A percentile compares a stretch with the other conserved stretches of the same genome.
Evolutionary conservation across 2,888 invertebrate genomes (phyloP).

Genomic region (Acanthococcus lagerstroemiae): DNA sequence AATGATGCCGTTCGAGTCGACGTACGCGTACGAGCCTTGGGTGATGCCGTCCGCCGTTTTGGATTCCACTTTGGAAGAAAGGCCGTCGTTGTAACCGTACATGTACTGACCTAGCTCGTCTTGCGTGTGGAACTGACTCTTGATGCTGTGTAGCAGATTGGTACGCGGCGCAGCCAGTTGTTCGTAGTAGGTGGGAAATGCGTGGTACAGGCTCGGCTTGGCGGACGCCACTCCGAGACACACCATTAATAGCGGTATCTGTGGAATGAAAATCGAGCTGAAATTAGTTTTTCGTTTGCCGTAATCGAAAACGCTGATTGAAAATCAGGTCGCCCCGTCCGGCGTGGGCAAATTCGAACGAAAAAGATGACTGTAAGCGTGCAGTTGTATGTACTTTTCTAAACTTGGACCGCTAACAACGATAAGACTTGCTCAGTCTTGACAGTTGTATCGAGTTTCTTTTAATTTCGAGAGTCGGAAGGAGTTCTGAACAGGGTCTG

Average conservation of each 20-base stretch:
- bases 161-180: conserved; percentile 13
- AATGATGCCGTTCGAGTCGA: conserved; percentile 43
- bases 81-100: conserved; percentile 41
- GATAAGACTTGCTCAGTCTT: too few species aligned
- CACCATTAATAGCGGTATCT: neutral
- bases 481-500: too few species aligned
- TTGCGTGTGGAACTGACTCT: conserved; percentile 39
- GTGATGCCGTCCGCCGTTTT: conserved; percentile 42
- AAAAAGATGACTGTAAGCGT: neutral
- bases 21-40: conserved; percentile 44
- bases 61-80: conserved; percentile 41
- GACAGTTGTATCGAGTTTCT: too few species aligned
- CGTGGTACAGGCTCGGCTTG: conserved; percentile 22
- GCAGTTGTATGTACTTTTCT: neutral
- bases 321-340: neutral
- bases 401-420: too few species aligned
- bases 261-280: neutral
- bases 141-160: conserved; percentile 30
- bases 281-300: too few species aligned
- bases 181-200: conserved; percentile 28
- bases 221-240: conserved; percentile 9
- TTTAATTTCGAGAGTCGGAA: too few species aligned
- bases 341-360: neutral
- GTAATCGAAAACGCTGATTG: too few species aligned
- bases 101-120: conserved; percentile 44